Base-by-base conservation (phyloP, 2,113 vertebrate genomes). In the Nyctibius bracteatus region DNA sequence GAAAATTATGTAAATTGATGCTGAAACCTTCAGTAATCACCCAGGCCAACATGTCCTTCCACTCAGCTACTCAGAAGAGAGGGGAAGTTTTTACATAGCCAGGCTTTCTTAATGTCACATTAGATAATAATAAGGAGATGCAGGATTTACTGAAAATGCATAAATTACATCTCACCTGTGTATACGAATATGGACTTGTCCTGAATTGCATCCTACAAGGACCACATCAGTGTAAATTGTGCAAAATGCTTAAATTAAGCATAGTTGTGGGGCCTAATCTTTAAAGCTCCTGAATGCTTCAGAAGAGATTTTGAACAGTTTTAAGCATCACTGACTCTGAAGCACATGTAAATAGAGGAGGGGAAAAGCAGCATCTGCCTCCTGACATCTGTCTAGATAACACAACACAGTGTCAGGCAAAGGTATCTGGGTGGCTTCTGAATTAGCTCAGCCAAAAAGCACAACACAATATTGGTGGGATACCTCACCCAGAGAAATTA, bases 1-100 rank as follows among this genome's bases (percentile, higher is more conserved):
- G 52, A 71, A 96, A 94, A 84, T 92, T 5, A 91, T 74, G 65
- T 67, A 89, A 95, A 94, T 93, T 81, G 96, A 78, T 90, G 51
- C 44, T 95, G 96, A 95, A 94, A 92, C 35, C 77, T 65, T 86
- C 24, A 3, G 47, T 88, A 90, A 93, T 88, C 88, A 72, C 35
- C 57, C 47, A 81, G 68, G 43, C 75, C 59, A 67, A 67, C 13
- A n/a, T 9, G 9, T 78, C 63, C 31, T 94, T 94, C 51, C 82
- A 81, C 22, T 92, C n/a, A 73, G 55, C 44, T 71, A 61, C 43
- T 59, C n/a, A 5, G 51, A 70, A 80, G 19, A 90, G 14, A 57
- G 5, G 10, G 12, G 21, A 88, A 81, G 17, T 10, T 93, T 91
- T 71, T 94, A 33, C 52, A 62, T 71, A 8, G 5, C 33, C 52